Evolutionary conservation across 2,113 vertebrate species (phyloP), one percentile per base, ranked within the genome.

Genomic region (Pitta sordida): DNA sequence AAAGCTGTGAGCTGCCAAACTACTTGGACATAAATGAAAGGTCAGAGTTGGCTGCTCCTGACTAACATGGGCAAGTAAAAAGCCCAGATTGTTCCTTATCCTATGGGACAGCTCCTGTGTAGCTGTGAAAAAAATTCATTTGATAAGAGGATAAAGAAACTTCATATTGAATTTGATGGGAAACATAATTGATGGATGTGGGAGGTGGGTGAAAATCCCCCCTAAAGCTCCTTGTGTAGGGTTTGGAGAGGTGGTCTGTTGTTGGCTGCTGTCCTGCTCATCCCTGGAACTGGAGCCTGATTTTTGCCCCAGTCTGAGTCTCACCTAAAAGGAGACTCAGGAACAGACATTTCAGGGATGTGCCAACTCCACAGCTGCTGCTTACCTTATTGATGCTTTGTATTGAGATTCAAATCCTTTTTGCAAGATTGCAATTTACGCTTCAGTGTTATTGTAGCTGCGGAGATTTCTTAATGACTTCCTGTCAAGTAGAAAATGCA

Each of bases 391-490:
- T 81, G 95, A 84, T 70, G 80, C 82, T 71, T 49, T 1, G 11
- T 46, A 94, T 94, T 96, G 88, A 93, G 92, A 95, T 95, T 94
- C 87, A 94, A 95, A 94, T 95, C 68, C 63, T 37, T 48, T 80
- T 27, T 94, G 82, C 94, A 96, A 96, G 88, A 93, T 85, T 94
- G 68, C 91, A 96, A 96, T 96, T 94, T 94, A 87, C 68, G 2
- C 81, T 88, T 94, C 92, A 80, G 58, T 23, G 94, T 86, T 88
- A 92, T 77, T 96, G 86, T 93, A 90, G 81, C 69, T 36, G 78
- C 0, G 0, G 84, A 95, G 94, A 93, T 91, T 85, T 82, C 86
- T 93, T 94, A 96, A 95, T 93, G 83, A 80, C 75, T 96, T 94
- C 94, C 93, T 90, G 81, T 87, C 93, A 93, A 83, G 67, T 13